Base-by-base conservation (phyloP, 2,797 vertebrate species). In the Scolopax rusticola region DNA sequence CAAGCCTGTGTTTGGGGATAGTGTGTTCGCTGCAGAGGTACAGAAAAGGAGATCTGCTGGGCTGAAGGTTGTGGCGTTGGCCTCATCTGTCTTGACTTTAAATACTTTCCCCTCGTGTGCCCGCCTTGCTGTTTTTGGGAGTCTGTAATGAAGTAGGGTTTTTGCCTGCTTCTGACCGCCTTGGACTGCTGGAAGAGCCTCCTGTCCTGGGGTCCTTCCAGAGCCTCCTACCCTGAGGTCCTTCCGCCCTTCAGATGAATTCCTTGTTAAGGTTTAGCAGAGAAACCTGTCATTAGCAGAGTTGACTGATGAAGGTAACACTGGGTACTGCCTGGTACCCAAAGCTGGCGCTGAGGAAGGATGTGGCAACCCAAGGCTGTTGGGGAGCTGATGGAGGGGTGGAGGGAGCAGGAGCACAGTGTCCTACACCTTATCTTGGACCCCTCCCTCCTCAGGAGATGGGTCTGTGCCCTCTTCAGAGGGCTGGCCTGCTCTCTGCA, bases 321-420 rank as follows among this genome's bases (percentile, higher is more conserved):
- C 27, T 79, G 33, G 33, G 21, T 75, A 18, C 30, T 63, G 53
- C 60, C 53, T 70, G 71, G 19, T 63, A 68, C 41, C 33, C 0
- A 0, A 69, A 50, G 32, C 69, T 86, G 32, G 48, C 48, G 33
- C 27, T 0, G 1, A 57, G 47, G 54, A 74, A 15, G 30, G 32
- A 47, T 32, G 30, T 2, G 3, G n/a, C 79, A 89, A 71, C 23
- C 40, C 53, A 40, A 41, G 51, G 45, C 56, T 81, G 47, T 19
- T 38, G 40, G 28, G 43, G 8, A 75, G 21, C 43, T 45, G 33
- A 56, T 48, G 25, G 30, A 77, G 27, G 28, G 16, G 19, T 80
- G 54, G 33, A 76, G 32, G n/a, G 47, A 86, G 68, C 53, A 63
- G 41, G 33, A 69, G 63, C 43, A 12, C 68, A 40, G 40, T 63